Conservation (phyloP, 2,888 invertebrate genomes). For the Odontocerum albicorne region DNA sequence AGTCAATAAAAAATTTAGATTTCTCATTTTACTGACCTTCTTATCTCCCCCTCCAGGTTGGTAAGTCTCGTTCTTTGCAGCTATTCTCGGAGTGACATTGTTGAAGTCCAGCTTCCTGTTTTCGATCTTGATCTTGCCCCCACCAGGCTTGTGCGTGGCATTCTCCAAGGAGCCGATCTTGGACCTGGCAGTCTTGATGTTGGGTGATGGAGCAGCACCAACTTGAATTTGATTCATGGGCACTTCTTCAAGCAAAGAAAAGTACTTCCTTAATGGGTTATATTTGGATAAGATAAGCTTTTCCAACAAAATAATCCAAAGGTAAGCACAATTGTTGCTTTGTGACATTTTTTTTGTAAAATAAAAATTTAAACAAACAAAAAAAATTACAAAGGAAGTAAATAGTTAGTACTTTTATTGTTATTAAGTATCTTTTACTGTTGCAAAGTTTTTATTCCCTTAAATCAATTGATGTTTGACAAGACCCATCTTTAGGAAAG, state of each 20-base stretch:
- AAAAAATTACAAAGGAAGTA: too few relatives aligned
- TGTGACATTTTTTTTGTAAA: too few relatives aligned
- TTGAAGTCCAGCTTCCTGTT: slow-evolving; percentile 83
- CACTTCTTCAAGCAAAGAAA: slow-evolving; percentile 60
- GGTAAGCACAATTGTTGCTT: neutral
- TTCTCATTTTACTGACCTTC: slow-evolving; percentile 80
- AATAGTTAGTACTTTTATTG: too few relatives aligned
- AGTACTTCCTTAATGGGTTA: neutral
- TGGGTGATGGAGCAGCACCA: slow-evolving; percentile 89
- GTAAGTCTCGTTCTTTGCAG: slow-evolving; percentile 89
- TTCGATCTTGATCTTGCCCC: slow-evolving; percentile 86
- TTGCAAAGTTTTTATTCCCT: too few relatives aligned
- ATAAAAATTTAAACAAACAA: too few relatives aligned
- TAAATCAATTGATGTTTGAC: too few relatives aligned
- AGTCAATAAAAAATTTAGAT: too few relatives aligned
- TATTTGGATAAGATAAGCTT: neutral
- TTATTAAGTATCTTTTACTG: too few relatives aligned
- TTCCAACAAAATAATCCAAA: neutral
- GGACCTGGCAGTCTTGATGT: slow-evolving; percentile 87
- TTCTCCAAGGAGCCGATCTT: slow-evolving; percentile 93
- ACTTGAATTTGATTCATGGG: slow-evolving; percentile 95
- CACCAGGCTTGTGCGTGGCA: slow-evolving; percentile 85
- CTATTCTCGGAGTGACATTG: slow-evolving; percentile 82
- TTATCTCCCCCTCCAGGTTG: slow-evolving; percentile 86
- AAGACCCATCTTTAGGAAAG: too few relatives aligned